A percentile compares a stretch with the other conserved stretches of the same genome.
phyloP scores from a whole-genome alignment of 1,140 invertebrate genomes.

The Drosophila kepulauana region DNA sequence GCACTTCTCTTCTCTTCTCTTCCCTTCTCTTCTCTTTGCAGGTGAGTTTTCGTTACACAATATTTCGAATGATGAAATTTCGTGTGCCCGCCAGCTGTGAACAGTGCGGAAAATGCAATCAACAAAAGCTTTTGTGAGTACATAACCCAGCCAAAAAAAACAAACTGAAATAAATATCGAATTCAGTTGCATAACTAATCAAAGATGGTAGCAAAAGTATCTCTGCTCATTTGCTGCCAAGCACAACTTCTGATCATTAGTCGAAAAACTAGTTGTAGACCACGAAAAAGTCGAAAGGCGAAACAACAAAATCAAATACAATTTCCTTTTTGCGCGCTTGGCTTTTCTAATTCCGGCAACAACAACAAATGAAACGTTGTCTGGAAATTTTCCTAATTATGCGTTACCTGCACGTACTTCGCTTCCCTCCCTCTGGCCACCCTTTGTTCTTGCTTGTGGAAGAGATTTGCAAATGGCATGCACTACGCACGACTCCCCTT shows the following conservation, averaged over 20 bases:
- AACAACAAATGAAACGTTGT: constrained; percentile 43
- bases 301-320: background rate
- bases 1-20: background rate
- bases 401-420: constrained; percentile 71
- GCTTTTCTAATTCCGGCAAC: constrained; percentile 52
- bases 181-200: background rate
- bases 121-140: background rate
- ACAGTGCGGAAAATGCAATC: background rate
- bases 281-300: background rate
- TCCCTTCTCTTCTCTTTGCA: constrained; percentile 48
- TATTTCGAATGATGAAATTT: too few relatives aligned
- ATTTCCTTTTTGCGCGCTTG: constrained; percentile 15
- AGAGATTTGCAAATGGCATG: constrained; percentile 47
- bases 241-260: constrained; percentile 31
- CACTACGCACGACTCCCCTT: constrained; percentile 12
- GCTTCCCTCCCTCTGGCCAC: background rate
- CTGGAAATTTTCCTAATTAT: constrained; percentile 75
- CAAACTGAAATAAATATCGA: background rate
- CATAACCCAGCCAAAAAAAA: background rate
- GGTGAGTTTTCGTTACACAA: constrained; percentile 48
- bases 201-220: background rate
- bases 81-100: background rate
- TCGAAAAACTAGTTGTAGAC: constrained; percentile 11
- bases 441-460: background rate
- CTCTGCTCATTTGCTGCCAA: background rate